A percentile compares a stretch with the other conserved stretches of the same genome.
phyloP scores from a whole-genome alignment of 2,113 vertebrate species.

The Cinclus mexicanus region DNA sequence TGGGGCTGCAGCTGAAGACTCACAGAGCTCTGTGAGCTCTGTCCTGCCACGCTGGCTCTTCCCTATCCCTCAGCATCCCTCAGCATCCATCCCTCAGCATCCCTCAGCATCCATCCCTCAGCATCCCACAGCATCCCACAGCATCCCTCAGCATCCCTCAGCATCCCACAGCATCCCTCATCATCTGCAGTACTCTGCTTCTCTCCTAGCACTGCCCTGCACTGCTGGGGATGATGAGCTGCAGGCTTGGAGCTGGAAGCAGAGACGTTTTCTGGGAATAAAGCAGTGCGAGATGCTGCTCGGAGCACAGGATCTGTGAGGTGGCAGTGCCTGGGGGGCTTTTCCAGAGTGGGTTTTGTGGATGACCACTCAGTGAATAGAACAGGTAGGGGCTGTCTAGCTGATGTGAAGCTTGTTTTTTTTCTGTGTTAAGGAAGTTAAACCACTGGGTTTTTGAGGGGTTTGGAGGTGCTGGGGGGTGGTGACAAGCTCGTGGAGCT shows the following conservation, averaged over 20 bases:
- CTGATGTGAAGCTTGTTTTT: neutral
- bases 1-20: neutral
- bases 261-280: neutral
- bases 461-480: neutral
- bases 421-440: neutral
- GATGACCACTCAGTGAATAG: neutral
- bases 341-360: neutral
- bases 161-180: neutral
- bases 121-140: no score
- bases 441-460: neutral
- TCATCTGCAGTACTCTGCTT: neutral
- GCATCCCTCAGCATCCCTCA: neutral
- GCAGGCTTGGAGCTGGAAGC: neutral
- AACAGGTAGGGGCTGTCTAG: neutral
- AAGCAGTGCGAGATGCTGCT: neutral
- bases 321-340: accelerated
- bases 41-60: accelerated
- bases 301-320: accelerated
- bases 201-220: neutral
- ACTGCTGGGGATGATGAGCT: neutral
- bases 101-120: neutral
- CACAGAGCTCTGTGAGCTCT: neutral
- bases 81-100: neutral
- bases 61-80: no score
- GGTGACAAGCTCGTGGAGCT: neutral